Evolutionary conservation across 2,113 vertebrate species (phyloP).

Genomic region (Ardeotis arabs): DNA sequence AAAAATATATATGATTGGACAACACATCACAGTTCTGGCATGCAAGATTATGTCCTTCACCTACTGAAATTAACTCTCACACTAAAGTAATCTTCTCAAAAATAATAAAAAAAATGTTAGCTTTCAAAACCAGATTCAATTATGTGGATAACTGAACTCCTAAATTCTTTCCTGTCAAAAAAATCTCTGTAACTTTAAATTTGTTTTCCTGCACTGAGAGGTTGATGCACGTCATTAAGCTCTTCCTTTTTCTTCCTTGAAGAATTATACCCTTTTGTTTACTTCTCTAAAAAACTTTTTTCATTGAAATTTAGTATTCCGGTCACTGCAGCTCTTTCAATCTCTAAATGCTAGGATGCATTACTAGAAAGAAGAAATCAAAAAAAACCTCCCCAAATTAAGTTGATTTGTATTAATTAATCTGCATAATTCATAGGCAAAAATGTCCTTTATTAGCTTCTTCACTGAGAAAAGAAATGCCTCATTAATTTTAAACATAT

Average conservation of each 20-base stretch:
- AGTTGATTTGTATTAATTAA: conserved; percentile 61
- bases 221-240: not conserved
- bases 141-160: not conserved
- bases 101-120: not conserved
- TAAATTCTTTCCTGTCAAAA: not conserved
- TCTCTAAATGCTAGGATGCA: not conserved
- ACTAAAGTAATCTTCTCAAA: not conserved
- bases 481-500: conserved; percentile 74
- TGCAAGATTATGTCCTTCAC: not conserved
- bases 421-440: conserved; percentile 45
- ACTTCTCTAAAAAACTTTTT: not conserved
- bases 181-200: not conserved
- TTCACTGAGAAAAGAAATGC: conserved; percentile 56
- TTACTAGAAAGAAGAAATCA: conserved; percentile 4
- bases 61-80: not conserved
- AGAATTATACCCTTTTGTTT: not conserved
- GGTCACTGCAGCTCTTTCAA: not conserved
- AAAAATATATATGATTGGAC: not conserved
- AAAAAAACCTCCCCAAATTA: conserved; percentile 47
- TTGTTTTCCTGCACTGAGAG: not conserved
- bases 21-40: not conserved
- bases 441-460: conserved; percentile 53
- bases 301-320: not conserved
- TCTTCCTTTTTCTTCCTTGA: not conserved
- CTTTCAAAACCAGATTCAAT: not conserved